Percentiles rank a stretch among this genome's conserved stretches.
These are phyloP conservation scores for Meriones psammophilus DNA, from an alignment of 2,797 vertebrate species.

Conservation along the genomic window DNA sequence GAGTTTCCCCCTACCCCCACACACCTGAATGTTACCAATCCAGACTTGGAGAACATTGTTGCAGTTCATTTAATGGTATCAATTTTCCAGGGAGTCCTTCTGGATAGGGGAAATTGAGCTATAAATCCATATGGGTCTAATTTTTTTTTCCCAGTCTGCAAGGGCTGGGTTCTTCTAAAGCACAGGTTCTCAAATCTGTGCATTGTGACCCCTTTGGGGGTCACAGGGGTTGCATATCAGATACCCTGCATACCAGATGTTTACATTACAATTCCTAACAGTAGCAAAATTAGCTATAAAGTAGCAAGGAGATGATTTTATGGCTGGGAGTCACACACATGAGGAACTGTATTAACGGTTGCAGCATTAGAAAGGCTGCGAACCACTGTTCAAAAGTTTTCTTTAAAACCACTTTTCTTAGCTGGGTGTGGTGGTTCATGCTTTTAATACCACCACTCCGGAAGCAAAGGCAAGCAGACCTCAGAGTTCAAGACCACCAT, in stretches of 20 bases:
- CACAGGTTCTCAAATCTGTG: not conserved
- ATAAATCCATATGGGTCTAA: not conserved
- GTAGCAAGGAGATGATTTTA: not conserved
- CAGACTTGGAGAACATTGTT: not conserved
- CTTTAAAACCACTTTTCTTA: not conserved
- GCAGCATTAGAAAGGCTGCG: not conserved
- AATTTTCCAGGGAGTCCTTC: not conserved
- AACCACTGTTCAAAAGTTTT: not conserved
- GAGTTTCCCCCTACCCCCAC: not conserved
- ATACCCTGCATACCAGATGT: not conserved
- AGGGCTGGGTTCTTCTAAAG: not conserved
- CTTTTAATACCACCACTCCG: not conserved
- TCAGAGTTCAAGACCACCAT: not conserved
- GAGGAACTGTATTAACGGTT: not conserved
- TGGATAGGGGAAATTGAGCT: not conserved
- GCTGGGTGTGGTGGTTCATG: not conserved
- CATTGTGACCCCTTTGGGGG: not conserved
- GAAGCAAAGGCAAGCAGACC: not conserved
- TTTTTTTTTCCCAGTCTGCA: not conserved
- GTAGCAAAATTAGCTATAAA: not conserved
- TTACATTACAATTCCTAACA: not conserved
- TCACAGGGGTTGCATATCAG: not conserved
- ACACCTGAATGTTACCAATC: not conserved
- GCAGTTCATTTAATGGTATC: not conserved
- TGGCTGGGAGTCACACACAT: not conserved